Base-by-base conservation (phyloP, 2,888 invertebrate genomes). In the Archaeoteleia sp. region DNA sequence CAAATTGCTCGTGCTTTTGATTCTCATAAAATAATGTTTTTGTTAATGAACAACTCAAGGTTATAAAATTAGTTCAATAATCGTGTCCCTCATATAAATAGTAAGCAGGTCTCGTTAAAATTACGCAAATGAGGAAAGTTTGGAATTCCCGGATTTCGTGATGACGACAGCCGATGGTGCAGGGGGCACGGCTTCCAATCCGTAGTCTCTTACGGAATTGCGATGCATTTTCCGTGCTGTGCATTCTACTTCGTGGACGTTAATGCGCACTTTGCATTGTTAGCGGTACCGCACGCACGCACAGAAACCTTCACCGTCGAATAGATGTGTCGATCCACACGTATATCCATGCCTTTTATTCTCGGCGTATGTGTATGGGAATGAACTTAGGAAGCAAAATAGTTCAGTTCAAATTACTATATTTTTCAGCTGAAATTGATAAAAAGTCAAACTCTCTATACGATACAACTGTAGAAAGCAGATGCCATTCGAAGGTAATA, bases 311-410 rank as follows among this genome's bases (percentile, higher is more conserved):
- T 80, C 79, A 83, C 75, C 78, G 75, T 78, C 75, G 73, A 51
- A 67, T 70, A 77, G 77, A 78, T 79, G 79, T 82, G 80, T 81
- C 82, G 82, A 82, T 82, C 79, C 78, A 78, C 76, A 73, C n/a
- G n/a, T 17, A 29, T 29, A 45, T 51, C 40, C 43, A 27, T 32
- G 32, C 20, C 37, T 20, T 20, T 17, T 35, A 12, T 39, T 8
- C 48, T 13, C 10, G 53, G 48, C 27, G 27, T 29, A 29, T 29
- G n/a, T 9, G 2, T 29, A 9, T 8, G 29, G 4, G 8, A 5
- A 7, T 20, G 5, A 20, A 29, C 2, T 29, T 29, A 29, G 5
- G 8, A 29, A 29, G 7, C 1, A 8, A 29, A 29, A 29, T 29
- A 20, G 2, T 20, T 20, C 20, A 20, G 20, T 5, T 5, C 2